Base-by-base conservation (phyloP, 2,113 vertebrate genomes). In the Thamnophis sirtalis region DNA sequence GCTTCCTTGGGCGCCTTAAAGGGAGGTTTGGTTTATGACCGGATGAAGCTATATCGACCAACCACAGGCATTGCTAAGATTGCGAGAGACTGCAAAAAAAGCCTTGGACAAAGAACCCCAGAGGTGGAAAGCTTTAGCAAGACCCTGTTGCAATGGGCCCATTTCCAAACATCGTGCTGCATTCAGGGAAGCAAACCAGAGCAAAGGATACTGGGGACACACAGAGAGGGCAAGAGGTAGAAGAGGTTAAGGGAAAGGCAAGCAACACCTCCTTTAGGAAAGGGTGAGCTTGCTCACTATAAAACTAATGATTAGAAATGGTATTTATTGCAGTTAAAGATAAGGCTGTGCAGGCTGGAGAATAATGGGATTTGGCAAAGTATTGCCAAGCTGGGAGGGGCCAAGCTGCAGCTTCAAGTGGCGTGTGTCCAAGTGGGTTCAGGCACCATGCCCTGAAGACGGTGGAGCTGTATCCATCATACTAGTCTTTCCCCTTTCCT, bases 401-500 rank as follows among this genome's bases (percentile, higher is more conserved):
- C 88, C 91, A 3, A 51, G 91, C 92, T 95, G 93, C 93, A 94
- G 93, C 56, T 94, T 92, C 91, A 88, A 88, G 89, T 89, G 90
- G 91, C 87, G 87, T 85, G 53, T 88, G 1, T 93, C 94, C 96
- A 96, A 92, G 86, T 93, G 80, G 90, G 55, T 0, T 3, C 55
- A 93, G 93, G 94, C 92, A 90, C 91, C 22, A 0, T 43, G 94
- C 87, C 0, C 17, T 92, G 89, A 89, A 88, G 88, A 49, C 0
- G 11, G 87, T n/a, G 92, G 28, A 90, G 89, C 0, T n/a, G 13
- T 73, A 56, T 54, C 91, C 91, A 93, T 73, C 73, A 0, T 7
- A 92, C 93, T 98, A 98, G 91, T 98, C 98, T 95, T 98, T 98
- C 85, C 98, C 98, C 88, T 98, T 98, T 93, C 98, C 97, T 95